Base-by-base conservation (phyloP, 2,888 invertebrate species). In the Drosophila limbata region DNA sequence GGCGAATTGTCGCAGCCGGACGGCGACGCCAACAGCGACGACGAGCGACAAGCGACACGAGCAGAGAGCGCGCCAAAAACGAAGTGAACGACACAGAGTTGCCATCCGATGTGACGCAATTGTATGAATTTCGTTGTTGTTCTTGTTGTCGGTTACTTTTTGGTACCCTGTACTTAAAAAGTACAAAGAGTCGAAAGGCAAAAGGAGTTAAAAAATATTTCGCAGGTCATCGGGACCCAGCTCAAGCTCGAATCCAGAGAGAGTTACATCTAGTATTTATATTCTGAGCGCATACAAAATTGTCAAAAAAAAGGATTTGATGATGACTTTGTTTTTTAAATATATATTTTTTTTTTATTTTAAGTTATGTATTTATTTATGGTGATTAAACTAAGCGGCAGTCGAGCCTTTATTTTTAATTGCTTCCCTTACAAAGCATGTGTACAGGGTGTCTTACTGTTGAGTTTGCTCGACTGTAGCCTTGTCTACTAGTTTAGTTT, bases 21-120 rank as follows among this genome's bases (percentile, higher is more conserved):
- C 39, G 28, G 6, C 59, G 6, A 17, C 70, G 33, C 11, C 8
- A 28, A 8, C 28, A 19, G 13, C 61, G 61, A 31, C 52, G 21
- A 33, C 35, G 4, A 47, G 40, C 45, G 45, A 31, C 25, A 53
- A 50, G 40, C 45, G 45, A 33, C 25, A 53, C 51, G 74, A 73
- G 5, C 51, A 11, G 74, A 56, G 66, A 78, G 70, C 78, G 78
- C 76, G 76, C 76, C 78, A 76, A 76, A 76, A 73, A 62, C 76
- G 78, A 76, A 65, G 65, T 51, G 39, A 57, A 45, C 45, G 39
- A 45, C 31, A 45, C 48, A 74, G 78, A 45, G 76, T 63, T 77
- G 76, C 66, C 76, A 74, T 15, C 61, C 50, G 39, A 45, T 44
- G 31, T 44, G 61, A 59, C 40, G 47, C 51, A 62, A 47, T 37